Evolutionary conservation across 2,888 invertebrate genomes (phyloP), one percentile per base, ranked within the genome.

Genomic region (Perizoma affinitatum): DNA sequence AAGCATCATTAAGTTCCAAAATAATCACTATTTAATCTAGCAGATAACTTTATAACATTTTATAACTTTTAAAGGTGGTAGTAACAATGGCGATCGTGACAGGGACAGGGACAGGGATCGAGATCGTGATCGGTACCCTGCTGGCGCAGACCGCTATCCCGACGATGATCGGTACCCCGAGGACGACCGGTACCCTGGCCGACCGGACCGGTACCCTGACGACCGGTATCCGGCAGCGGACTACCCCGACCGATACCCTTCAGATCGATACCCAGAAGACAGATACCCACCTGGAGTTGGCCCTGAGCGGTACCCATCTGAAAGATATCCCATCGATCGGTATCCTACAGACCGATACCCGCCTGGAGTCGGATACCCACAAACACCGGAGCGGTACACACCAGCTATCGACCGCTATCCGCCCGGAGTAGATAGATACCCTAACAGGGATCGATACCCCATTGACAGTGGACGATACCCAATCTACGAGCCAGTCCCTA

Each of bases 191-290:
- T 92, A 90, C 65, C 69, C 69, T 73, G 83, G 87, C 68, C 80
- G 86, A 57, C 85, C 90, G 46, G 94, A 94, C 76, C 90, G 93
- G 70, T 93, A 90, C 84, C 79, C 78, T 69, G 93, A 92, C 60
- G 94, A 93, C 80, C 89, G 93, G 48, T 94, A 94, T 73, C 94
- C 94, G 57, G 92, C 87, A 0, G 85, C 91, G 11, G 93, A 93
- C 76, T 91, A 90, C 70, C 86, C 87, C 68, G 87, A 83, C 63
- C 78, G 83, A 45, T 84, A 83, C 70, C 81, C 82, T 46, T 65
- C 69, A 40, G 83, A 86, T 68, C 76, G 84, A 65, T 88, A 88
- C 72, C 90, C 93, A 61, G 86, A 86, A 61, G 93, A 92, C 73
- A 87, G 93, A 78, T 92, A 92, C 75, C 91, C 93, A 44, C 82